phyloP scores from a whole-genome alignment of 2,888 invertebrate genomes.

The Andrena chrysosceles region DNA sequence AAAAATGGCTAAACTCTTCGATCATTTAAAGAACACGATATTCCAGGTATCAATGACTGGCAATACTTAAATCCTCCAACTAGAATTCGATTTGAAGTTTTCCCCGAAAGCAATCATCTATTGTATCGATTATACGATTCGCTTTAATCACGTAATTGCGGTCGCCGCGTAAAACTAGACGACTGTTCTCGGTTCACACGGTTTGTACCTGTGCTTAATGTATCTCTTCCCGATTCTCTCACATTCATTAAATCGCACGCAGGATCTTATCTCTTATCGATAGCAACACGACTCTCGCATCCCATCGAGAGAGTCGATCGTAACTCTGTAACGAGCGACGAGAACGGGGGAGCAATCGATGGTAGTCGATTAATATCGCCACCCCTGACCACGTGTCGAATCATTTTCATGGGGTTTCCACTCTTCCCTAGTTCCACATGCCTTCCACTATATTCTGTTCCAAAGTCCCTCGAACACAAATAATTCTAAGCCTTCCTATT shows the following conservation, averaged over 20 bases:
- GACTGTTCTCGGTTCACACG: constrained; percentile 59
- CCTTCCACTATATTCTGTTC: neutral
- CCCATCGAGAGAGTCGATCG: constrained; percentile 19
- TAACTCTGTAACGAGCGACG: constrained; percentile 41
- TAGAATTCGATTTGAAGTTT: neutral
- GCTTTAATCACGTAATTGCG: constrained; percentile 52
- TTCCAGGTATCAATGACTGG: too few relatives aligned
- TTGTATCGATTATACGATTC: neutral
- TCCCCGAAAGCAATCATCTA: neutral
- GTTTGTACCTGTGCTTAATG: constrained; percentile 51
- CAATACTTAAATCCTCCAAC: neutral
- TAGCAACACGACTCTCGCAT: constrained; percentile 58
- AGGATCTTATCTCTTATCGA: constrained; percentile 68
- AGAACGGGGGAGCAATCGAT: constrained; percentile 31
- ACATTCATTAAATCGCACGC: constrained; percentile 63
- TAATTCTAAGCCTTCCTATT: too few relatives aligned
- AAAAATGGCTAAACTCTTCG: neutral
- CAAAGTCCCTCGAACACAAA: too few relatives aligned
- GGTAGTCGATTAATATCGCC: constrained; percentile 46
- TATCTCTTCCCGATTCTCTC: constrained; percentile 55
- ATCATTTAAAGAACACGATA: too few relatives aligned
- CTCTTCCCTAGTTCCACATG: neutral
- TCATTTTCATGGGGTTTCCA: constrained; percentile 24
- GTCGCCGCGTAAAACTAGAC: constrained; percentile 28
- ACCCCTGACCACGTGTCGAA: constrained; percentile 41